Percentiles rank a stretch among this genome's conserved stretches.
These are phyloP conservation scores for Zoroaster sp. DNA, from an alignment of 53 echinoderm and acorn worm species.

Conservation along the genomic window DNA sequence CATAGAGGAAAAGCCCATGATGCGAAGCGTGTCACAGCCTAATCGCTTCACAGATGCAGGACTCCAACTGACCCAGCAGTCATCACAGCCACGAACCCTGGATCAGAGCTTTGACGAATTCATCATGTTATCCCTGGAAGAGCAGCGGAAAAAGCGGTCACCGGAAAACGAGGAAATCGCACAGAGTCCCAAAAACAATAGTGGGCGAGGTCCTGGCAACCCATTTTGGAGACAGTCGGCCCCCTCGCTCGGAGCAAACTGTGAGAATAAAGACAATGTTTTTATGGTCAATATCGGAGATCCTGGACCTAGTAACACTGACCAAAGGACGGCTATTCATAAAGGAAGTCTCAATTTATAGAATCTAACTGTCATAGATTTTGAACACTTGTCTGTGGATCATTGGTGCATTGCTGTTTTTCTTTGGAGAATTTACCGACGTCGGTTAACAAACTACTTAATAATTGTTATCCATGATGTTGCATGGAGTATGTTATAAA, in stretches of 20 bases:
- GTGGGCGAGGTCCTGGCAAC: slow-evolving; percentile 25
- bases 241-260: slow-evolving; percentile 45
- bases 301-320: slow-evolving; percentile 6
- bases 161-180: slow-evolving; percentile 51
- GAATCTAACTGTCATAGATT: not conserved
- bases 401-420: slow-evolving; percentile 11
- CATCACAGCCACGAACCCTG: slow-evolving; percentile 70
- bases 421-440: not conserved
- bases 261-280: slow-evolving; percentile 33
- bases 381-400: not conserved
- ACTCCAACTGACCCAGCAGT: slow-evolving; percentile 34
- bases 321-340: slow-evolving; percentile 2
- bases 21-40: slow-evolving; percentile 61
- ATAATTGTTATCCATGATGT: not conserved
- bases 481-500: not conserved
- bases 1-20: slow-evolving; percentile 39
- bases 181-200: not conserved
- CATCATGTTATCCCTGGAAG: slow-evolving; percentile 82
- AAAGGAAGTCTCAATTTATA: slow-evolving; percentile 30
- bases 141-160: slow-evolving; percentile 83
- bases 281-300: slow-evolving; percentile 40
- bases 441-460: not conserved
- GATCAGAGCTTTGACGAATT: slow-evolving; percentile 99
- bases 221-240: slow-evolving; percentile 68
- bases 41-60: slow-evolving; percentile 54